Conservation (phyloP, 2,888 invertebrate species). For the Lamproptera curius region DNA sequence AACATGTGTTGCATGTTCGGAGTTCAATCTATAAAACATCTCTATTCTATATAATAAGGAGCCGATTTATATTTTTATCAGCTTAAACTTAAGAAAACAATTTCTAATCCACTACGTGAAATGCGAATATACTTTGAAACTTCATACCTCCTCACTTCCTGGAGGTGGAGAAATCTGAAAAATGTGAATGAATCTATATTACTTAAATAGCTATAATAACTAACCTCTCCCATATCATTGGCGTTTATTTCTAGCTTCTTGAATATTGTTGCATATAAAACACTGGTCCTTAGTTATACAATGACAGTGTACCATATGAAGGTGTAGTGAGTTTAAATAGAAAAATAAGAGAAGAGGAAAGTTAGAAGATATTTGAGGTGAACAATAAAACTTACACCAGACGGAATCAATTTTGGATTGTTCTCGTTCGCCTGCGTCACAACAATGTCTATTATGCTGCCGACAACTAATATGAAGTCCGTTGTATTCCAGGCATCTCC, state of each 20-base stretch:
- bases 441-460: conserved; percentile 97
- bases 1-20: not conserved
- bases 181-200: conserved; percentile 8
- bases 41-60: not conserved
- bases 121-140: conserved; percentile 7
- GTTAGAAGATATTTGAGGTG: not conserved
- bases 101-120: conserved; percentile 1
- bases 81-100: not conserved
- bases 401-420: conserved; percentile 28
- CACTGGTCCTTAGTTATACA: too few relatives aligned
- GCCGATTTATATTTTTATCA: not conserved
- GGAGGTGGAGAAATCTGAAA: conserved; percentile 21
- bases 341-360: not conserved
- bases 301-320: not conserved
- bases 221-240: too few relatives aligned
- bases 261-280: too few relatives aligned
- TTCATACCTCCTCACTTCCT: conserved; percentile 27
- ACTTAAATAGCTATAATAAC: too few relatives aligned
- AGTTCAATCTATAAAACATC: too few relatives aligned
- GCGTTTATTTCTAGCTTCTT: too few relatives aligned
- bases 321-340: not conserved
- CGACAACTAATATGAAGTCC: conserved; percentile 96
- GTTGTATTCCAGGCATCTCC: conserved; percentile 99
- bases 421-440: conserved; percentile 94
- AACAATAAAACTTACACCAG: conserved; percentile 26